Conservation (phyloP, 2,888 invertebrate genomes). For the Phania funesta region DNA sequence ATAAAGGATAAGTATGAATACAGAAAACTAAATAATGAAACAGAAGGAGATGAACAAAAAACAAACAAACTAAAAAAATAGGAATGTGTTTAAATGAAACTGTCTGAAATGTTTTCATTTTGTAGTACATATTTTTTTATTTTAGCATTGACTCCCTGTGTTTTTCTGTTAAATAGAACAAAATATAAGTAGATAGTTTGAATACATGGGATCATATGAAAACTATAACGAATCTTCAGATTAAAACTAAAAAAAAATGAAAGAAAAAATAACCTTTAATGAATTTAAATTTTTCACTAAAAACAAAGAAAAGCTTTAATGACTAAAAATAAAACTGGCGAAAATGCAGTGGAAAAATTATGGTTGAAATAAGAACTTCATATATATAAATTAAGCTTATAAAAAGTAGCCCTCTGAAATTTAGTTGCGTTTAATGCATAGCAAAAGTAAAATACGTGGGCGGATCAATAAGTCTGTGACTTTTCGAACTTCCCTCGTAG, state of each 20-base stretch:
- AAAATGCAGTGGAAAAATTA: no score
- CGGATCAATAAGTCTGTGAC: no score
- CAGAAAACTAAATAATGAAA: background rate
- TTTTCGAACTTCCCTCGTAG: no score
- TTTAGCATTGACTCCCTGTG: background rate
- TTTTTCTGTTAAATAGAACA: constrained; percentile 31
- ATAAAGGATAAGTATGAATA: constrained; percentile 43
- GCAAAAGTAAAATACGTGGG: no score
- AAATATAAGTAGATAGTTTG: constrained; percentile 33
- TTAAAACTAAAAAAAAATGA: constrained; percentile 16
- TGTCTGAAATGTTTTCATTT: constrained; percentile 40
- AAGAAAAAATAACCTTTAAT: background rate
- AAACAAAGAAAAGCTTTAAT: background rate
- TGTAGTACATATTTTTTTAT: background rate
- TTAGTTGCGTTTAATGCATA: no score
- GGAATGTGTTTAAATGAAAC: constrained; percentile 44
- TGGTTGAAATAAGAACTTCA: no score
- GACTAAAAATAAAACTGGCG: no score
- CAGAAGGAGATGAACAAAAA: background rate
- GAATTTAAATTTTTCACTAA: constrained; percentile 1
- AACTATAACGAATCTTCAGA: constrained; percentile 34
- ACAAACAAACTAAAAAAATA: background rate
- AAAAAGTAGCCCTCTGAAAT: no score
- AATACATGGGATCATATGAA: constrained; percentile 40
- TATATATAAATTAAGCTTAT: no score